phyloP scores from a whole-genome alignment of 2,113 vertebrate genomes.

The Sinocyclocheilus grahami region DNA sequence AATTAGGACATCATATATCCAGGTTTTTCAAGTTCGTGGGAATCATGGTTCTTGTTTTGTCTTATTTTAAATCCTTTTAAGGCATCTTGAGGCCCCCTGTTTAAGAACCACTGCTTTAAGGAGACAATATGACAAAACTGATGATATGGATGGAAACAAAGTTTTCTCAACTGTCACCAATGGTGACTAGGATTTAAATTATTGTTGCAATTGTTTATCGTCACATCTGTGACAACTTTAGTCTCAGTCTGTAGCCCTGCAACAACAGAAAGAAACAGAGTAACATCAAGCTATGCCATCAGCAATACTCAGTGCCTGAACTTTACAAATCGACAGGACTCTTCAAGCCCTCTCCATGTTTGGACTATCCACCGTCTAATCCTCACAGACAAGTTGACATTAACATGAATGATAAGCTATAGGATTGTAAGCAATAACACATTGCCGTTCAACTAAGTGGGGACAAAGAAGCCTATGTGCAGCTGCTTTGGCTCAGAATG shows the following conservation, averaged over 20 bases:
- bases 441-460: background rate
- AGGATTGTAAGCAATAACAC: conserved; percentile 22
- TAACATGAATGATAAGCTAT: conserved; percentile 37
- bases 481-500: conserved; percentile 47
- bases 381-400: conserved; percentile 22
- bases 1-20: background rate
- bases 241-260: background rate
- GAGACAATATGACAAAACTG: background rate
- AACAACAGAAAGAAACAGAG: background rate
- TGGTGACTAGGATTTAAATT: background rate
- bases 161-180: background rate
- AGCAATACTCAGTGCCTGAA: background rate
- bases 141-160: background rate
- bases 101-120: background rate
- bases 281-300: background rate
- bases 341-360: conserved; percentile 3
- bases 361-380: conserved; percentile 31
- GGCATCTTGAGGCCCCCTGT: background rate
- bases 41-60: background rate
- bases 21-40: no score
- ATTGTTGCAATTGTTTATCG: background rate
- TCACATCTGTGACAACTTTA: background rate
- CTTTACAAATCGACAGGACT: conserved; percentile 25
- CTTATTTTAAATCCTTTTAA: background rate
- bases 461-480: conserved; percentile 34